Evolutionary conservation across 2,797 vertebrate species (phyloP).

Genomic region (Crotalus adamanteus): DNA sequence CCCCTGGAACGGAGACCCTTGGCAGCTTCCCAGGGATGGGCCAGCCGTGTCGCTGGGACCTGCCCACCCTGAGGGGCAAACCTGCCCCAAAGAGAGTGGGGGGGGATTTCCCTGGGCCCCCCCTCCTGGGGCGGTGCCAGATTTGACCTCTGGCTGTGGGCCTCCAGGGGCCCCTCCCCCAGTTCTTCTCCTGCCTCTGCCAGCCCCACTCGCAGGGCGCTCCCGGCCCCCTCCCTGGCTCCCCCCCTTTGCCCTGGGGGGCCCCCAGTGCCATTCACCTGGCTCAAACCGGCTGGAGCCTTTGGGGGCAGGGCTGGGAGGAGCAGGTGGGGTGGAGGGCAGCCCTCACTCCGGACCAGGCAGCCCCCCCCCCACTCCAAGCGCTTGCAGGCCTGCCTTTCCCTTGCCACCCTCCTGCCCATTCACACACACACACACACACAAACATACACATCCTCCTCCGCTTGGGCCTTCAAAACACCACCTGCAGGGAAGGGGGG

Average conservation of each 20-base stretch:
- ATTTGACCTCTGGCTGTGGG: not conserved
- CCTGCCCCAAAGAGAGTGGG: not conserved
- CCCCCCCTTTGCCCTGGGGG: not conserved
- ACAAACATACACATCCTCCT: fast-evolving
- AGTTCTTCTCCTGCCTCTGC: not conserved
- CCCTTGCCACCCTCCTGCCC: not conserved
- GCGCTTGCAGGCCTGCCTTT: not conserved
- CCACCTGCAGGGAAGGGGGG: not conserved
- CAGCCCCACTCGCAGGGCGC: too few species aligned
- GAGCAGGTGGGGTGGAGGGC: not conserved
- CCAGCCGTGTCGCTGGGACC: not conserved
- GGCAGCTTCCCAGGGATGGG: not conserved
- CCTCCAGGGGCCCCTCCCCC: not conserved
- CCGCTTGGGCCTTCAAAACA: not conserved
- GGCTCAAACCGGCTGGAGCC: not conserved
- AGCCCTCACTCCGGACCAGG: not conserved
- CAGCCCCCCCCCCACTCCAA: not conserved
- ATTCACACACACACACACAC: too few species aligned
- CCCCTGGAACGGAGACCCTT: too few species aligned
- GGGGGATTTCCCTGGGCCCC: not conserved
- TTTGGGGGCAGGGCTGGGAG: not conserved
- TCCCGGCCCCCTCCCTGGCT: not conserved
- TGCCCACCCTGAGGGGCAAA: not conserved
- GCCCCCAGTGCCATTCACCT: not conserved
- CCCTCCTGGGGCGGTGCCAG: not conserved